These are phyloP conservation scores for Jacana jacana DNA, from an alignment of 2,113 vertebrate genomes.

Conservation along the genomic window DNA sequence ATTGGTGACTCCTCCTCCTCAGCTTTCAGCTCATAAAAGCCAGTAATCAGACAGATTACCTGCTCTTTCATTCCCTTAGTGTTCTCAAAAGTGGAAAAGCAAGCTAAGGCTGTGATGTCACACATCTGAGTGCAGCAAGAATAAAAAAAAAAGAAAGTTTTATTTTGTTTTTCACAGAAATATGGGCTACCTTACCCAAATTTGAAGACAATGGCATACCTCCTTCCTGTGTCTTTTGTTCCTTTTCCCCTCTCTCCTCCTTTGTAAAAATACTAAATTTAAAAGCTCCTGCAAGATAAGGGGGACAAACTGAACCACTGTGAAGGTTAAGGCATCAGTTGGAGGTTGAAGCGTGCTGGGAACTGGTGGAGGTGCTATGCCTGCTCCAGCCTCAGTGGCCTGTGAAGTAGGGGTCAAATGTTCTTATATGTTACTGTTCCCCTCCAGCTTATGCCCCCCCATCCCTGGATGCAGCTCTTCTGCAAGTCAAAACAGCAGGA, in stretches of 20 bases:
- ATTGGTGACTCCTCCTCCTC: background rate
- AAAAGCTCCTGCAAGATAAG: background rate
- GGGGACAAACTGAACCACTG: background rate
- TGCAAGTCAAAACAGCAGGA: background rate
- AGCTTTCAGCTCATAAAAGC: background rate
- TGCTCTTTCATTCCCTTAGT: background rate
- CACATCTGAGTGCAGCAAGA: background rate
- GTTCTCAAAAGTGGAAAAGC: background rate
- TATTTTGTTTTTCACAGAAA: background rate
- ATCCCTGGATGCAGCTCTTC: background rate
- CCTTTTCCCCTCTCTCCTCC: background rate
- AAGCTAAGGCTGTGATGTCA: background rate
- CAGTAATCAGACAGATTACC: background rate
- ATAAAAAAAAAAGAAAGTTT: background rate
- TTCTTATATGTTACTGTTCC: background rate
- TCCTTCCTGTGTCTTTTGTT: background rate
- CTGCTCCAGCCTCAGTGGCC: background rate
- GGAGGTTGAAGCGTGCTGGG: background rate
- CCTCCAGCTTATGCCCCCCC: background rate
- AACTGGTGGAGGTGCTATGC: background rate
- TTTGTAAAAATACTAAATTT: background rate
- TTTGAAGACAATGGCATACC: background rate
- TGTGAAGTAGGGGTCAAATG: background rate
- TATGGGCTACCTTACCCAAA: background rate
- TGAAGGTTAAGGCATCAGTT: background rate